Conservation (phyloP, 2,888 invertebrate genomes). For the Emesis furor region DNA sequence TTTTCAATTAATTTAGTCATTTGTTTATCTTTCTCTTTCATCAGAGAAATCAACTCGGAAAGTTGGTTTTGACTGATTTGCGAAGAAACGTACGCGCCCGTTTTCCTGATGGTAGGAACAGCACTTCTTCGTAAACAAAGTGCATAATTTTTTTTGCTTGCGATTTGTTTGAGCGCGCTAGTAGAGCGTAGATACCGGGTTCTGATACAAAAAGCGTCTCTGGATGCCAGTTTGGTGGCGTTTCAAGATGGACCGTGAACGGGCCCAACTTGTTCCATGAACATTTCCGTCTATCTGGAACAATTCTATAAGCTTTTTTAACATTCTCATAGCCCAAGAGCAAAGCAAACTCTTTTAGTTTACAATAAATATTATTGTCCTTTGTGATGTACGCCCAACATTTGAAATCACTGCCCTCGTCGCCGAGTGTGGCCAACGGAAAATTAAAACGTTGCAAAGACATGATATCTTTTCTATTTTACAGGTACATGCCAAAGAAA, state of each 20-base stretch:
- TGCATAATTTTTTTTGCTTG: slow-evolving; percentile 54
- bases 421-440: slow-evolving; percentile 42
- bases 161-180: slow-evolving; percentile 48
- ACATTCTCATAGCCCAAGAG: slow-evolving; percentile 56
- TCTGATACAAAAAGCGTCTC: slow-evolving; percentile 55
- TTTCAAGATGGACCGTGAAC: slow-evolving; percentile 40
- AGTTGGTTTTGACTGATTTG: slow-evolving; percentile 23
- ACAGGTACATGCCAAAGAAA: slow-evolving; percentile 60
- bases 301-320: slow-evolving; percentile 54
- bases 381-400: slow-evolving; percentile 50
- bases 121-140: slow-evolving; percentile 55
- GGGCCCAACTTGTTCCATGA: slow-evolving; percentile 50
- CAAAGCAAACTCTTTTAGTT: slow-evolving; percentile 58
- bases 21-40: slow-evolving; percentile 47
- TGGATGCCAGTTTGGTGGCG: slow-evolving; percentile 49
- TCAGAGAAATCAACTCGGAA: slow-evolving; percentile 46
- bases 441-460: slow-evolving; percentile 45
- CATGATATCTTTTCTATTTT: slow-evolving; percentile 47
- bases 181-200: slow-evolving; percentile 54
- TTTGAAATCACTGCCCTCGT: slow-evolving; percentile 11
- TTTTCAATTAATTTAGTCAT: slow-evolving; percentile 34
- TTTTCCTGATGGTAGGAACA: slow-evolving; percentile 34
- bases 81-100: neutral
- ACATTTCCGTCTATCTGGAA: slow-evolving; percentile 33
- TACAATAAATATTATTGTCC: slow-evolving; percentile 58